Percentiles rank a stretch among this genome's conserved stretches.
These are phyloP conservation scores for Epistrophella euchroma DNA, from an alignment of 2,888 invertebrate genomes.

Conservation along the genomic window DNA sequence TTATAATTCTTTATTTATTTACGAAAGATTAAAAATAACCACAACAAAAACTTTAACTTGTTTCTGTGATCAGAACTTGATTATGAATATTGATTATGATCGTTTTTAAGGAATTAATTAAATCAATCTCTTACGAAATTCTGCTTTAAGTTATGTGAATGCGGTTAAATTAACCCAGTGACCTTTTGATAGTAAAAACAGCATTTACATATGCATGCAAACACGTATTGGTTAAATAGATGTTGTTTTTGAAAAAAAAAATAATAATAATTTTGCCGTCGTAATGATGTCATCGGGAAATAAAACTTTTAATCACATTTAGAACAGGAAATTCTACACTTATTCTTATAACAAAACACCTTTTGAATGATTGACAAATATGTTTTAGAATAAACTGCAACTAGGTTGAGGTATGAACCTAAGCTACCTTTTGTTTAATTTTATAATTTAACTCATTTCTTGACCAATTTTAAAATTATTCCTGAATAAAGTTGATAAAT, in stretches of 20 bases:
- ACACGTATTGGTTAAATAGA: neutral
- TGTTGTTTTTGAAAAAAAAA: slow-evolving; percentile 11
- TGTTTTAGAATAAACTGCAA: neutral
- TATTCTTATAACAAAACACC: neutral
- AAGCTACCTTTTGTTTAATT: too few species aligned
- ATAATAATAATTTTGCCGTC: neutral
- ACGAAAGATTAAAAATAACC: slow-evolving; percentile 7
- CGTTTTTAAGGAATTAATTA: slow-evolving; percentile 24
- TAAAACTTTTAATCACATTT: slow-evolving; percentile 3
- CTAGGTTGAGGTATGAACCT: too few species aligned
- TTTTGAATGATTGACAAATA: neutral
- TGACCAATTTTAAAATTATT: too few species aligned
- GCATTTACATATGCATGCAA: neutral
- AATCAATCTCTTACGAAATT: slow-evolving; percentile 40
- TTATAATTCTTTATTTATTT: slow-evolving; percentile 9
- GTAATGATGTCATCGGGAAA: slow-evolving; percentile 35
- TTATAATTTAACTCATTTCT: too few species aligned
- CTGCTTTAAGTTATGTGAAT: slow-evolving; percentile 21
- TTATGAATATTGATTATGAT: slow-evolving; percentile 22
- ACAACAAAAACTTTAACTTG: slow-evolving; percentile 3
- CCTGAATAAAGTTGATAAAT: too few species aligned
- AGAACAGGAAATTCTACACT: slow-evolving; percentile 22
- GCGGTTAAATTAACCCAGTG: slow-evolving; percentile 40
- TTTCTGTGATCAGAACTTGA: slow-evolving; percentile 19
- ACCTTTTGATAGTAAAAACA: slow-evolving; percentile 31